Base-by-base conservation (phyloP, 2,113 vertebrate species). In the Crocuta crocuta region DNA sequence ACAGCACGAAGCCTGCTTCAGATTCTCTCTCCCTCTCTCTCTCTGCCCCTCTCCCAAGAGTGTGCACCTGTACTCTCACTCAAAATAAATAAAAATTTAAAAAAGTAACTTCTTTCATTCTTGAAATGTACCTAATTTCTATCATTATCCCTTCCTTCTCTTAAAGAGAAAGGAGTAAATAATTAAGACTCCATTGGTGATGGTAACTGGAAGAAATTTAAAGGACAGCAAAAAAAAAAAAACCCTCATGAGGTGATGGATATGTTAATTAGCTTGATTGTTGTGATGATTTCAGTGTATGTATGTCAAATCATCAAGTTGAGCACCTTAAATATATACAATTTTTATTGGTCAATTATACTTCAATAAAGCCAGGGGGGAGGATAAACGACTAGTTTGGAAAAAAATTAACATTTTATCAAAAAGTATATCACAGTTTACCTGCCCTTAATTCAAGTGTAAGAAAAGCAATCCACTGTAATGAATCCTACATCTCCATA, bases 391-490 rank as follows among this genome's bases (percentile, higher is more conserved):
- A 73, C 15, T 10, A 74, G 48, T 81, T 86, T 93, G 33, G 31
- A 71, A 97, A 95, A 65, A 76, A 65, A 70, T 96, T 68, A 94
- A 85, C 33, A 65, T 89, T 94, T 89, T 86, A 89, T 85, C 1
- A 55, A 97, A 97, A 94, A 23, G 5, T 86, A 2, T 70, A 74
- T 88, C 76, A 86, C 16, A 85, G 61, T 94, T 96, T 84, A 83
- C 23, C 31, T 84, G 73, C 12, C 13, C 50, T 91, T 87, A 97
- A 98, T 79, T 96, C 48, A 94, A 93, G 28, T 78, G 24, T 71
- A 88, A 92, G 43, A 66, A 91, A 95, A 91, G 31, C 13, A 73
- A n/a, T 85, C 65, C n/a, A 68, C 53, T 83, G 15, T 96, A 79
- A 83, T 71, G 45, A 92, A 96, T 79, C 39, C 31, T 95, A 8